Conservation (phyloP, 2,113 vertebrate genomes). For the Prionailurus viverrinus region DNA sequence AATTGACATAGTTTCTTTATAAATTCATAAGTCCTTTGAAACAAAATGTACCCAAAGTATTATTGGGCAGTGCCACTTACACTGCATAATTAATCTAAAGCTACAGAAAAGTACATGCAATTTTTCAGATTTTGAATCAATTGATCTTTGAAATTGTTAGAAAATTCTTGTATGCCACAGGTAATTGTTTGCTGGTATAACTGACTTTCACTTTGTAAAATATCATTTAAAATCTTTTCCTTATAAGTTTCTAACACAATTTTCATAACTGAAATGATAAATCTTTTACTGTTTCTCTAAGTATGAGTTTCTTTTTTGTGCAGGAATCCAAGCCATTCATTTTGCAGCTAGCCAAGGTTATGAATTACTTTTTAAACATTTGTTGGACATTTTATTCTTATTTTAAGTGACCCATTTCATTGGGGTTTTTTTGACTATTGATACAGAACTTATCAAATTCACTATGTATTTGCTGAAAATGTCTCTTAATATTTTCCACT, state of each 20-base stretch:
- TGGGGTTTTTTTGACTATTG: slow-evolving; percentile 37
- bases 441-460: slow-evolving; percentile 51
- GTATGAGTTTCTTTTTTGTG: background rate
- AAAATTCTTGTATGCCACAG: slow-evolving; percentile 31
- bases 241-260: slow-evolving; percentile 61
- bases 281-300: slow-evolving; percentile 38
- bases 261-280: slow-evolving; percentile 52
- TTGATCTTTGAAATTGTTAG: slow-evolving; percentile 57
- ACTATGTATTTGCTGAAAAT: slow-evolving; percentile 1
- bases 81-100: slow-evolving; percentile 53
- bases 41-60: slow-evolving; percentile 61
- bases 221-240: slow-evolving; percentile 46
- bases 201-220: slow-evolving; percentile 38
- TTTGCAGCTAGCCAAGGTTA: slow-evolving; percentile 25
- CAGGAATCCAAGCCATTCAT: slow-evolving; percentile 34
- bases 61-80: slow-evolving; percentile 50
- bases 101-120: slow-evolving; percentile 24
- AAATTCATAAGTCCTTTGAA: slow-evolving; percentile 62
- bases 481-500: background rate
- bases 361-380: background rate
- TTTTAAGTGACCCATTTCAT: slow-evolving; percentile 34
- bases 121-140: slow-evolving; percentile 60
- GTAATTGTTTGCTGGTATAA: slow-evolving; percentile 44
- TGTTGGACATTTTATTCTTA: slow-evolving; percentile 34
- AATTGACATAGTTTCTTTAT: slow-evolving; percentile 60